These are phyloP conservation scores for Clarias fuscus DNA, from an alignment of 2,797 vertebrate species.

Conservation along the genomic window DNA sequence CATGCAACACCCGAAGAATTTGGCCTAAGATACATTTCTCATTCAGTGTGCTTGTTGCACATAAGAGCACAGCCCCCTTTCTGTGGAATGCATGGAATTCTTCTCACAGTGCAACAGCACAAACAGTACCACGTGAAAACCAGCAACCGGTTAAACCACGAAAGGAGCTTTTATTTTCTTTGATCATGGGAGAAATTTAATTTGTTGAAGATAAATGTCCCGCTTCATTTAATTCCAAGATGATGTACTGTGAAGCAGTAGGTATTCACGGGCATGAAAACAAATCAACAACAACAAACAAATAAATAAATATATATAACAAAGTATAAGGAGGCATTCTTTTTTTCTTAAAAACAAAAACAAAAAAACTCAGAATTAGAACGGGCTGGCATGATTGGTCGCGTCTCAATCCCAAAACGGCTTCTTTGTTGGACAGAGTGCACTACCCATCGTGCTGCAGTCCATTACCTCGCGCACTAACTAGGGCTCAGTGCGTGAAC, in stretches of 20 bases:
- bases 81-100: slow-evolving; percentile 30
- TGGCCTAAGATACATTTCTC: neutral
- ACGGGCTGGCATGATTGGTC: neutral
- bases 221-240: neutral
- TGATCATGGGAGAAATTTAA: neutral
- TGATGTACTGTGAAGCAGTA: neutral
- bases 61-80: neutral
- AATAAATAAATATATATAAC: neutral
- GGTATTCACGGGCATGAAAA: neutral
- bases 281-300: neutral
- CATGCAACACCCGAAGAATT: neutral
- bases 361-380: neutral
- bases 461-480: too few relatives aligned
- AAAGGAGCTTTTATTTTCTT: neutral
- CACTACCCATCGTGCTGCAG: neutral
- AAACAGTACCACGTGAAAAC: neutral
- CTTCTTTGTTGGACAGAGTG: neutral
- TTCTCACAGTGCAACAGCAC: neutral
- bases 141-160: neutral
- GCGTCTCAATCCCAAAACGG: neutral
- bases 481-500: neutral
- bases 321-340: neutral
- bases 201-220: neutral
- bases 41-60: neutral
- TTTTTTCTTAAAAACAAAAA: neutral